A percentile compares a stretch with the other conserved stretches of the same genome.
Evolutionary conservation across 2,797 vertebrate species (phyloP).

Genomic region (Lacerta agilis): DNA sequence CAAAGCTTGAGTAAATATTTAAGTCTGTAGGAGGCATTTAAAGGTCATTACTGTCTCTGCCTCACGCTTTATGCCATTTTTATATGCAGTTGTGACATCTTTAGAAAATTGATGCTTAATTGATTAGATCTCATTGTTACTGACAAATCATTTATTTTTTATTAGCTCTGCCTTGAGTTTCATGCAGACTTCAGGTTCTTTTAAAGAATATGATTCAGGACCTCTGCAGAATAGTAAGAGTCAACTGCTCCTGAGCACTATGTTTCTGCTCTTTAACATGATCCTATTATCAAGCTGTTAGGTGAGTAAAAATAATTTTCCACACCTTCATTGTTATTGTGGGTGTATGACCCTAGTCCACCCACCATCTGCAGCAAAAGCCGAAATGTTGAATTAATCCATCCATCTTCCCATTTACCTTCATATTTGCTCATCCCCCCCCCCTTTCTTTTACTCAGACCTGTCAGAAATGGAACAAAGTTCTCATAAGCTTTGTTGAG

Average conservation of each 20-base stretch:
- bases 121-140: neutral
- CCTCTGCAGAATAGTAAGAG: neutral
- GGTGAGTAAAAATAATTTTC: constrained; percentile 32
- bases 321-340: accelerated
- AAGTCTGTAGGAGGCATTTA: too few relatives aligned
- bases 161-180: neutral
- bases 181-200: neutral
- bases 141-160: neutral
- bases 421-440: constrained; percentile 7
- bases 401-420: constrained; percentile 58
- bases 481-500: constrained; percentile 51
- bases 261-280: neutral
- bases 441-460: constrained; percentile 11
- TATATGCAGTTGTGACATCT: too few relatives aligned
- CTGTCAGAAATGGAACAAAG: constrained; percentile 48
- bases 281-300: neutral
- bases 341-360: neutral
- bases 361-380: constrained; percentile 45
- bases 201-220: neutral
- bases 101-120: neutral
- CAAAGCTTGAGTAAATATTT: too few relatives aligned
- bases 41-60: too few relatives aligned
- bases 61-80: neutral
- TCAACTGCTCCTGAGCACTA: neutral
- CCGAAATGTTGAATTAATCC: constrained; percentile 64